Base-by-base conservation (phyloP, 2,888 invertebrate species). In the Drosophila anomelani region DNA sequence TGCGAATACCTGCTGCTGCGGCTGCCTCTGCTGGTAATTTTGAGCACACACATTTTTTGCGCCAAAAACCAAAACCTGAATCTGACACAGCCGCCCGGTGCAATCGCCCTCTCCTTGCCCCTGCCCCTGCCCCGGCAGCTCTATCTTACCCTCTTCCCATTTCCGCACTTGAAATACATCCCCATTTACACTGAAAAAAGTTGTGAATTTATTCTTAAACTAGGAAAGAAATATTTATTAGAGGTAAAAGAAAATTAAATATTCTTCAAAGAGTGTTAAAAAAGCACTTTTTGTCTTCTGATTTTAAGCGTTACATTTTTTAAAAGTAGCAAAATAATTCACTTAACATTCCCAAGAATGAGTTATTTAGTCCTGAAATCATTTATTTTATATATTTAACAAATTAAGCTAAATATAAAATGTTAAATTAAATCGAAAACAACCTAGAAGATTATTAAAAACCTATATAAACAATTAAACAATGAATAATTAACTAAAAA, bases 31-130 rank as follows among this genome's bases (percentile, higher is more conserved):
- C 49, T 77, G 70, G 63, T 60, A 77, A 85, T 85, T 75, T 79
- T 85, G 82, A 87, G 82, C 79, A 73, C 61, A 77, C 29, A 77
- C 32, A 49, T 68, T 72, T 78, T 86, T 86, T 85, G 87, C 85
- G 87, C 85, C 82, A 85, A 85, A 67, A 82, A 78, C 64, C 77
- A 79, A 79, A 85, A 87, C 85, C 87, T 79, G 85, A 87, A 85
- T 80, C 85, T 74, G 75, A 63, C 72, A 70, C 79, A 80, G 79
- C 67, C 75, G 79, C 69, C 75, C 76, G 69, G 66, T 64, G 64
- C 54, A 62, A 73, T 53, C 61, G 53, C 41, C 59, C 29, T 20
- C 41, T 36, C 13, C 20, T 34, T 38, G 44, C 17, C 39, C 39
- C 60, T 23, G n/a, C 34, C 34, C 29, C 60, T 13, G 20, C 39